Evolutionary conservation across 2,888 invertebrate species (phyloP), one percentile per base, ranked within the genome.

Genomic region (Ophioninae sp.): DNA sequence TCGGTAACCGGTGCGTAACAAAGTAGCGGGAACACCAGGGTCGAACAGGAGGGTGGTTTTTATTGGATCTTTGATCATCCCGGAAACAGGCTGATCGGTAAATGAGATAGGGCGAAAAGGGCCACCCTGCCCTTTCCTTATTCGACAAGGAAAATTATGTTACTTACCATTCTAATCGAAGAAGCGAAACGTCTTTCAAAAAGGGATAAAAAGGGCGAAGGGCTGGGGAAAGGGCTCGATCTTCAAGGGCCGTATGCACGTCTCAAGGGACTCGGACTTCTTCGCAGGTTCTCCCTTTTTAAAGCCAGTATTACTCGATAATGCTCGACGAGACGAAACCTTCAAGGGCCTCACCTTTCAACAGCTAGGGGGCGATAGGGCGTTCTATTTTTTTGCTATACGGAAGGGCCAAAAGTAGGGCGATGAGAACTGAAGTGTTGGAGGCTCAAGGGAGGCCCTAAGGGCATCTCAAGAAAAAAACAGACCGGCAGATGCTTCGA

Each of bases 401-500:
- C 58, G 8, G 65, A 41, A 74, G 51, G 20, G 61, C 58, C 68
- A 59, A 23, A 41, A 39, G 64, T 39, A 23, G 23, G 23, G 30
- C 20, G 61, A 61, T 37, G n/a, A 10, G 37, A 63, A 72, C 51
- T 30, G 10, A 61, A 73, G 58, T 63, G 51, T 3, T 30, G 1
- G 63, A 30, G 63, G 65, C 41, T 63, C 68, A 64, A 67, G 61
- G 56, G 23, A 72, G 59, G 81, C 72, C 81, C 68, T 73, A 51
- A 22, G 64, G 72, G 87, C 86, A 85, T 86, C 82, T 86, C 88
- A 88, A 88, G 89, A 88, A 88, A 90, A 89, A 89, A 88, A 87
- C 88, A 88, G 87, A 87, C 87, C 87, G 81, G 86, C 90, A 90
- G 90, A 91, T 91, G 90, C 88, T 87, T 86, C 85, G 73, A 72